Evolutionary conservation across 2,797 vertebrate genomes (phyloP), one percentile per base, ranked within the genome.

Genomic region (Botia kubotai): DNA sequence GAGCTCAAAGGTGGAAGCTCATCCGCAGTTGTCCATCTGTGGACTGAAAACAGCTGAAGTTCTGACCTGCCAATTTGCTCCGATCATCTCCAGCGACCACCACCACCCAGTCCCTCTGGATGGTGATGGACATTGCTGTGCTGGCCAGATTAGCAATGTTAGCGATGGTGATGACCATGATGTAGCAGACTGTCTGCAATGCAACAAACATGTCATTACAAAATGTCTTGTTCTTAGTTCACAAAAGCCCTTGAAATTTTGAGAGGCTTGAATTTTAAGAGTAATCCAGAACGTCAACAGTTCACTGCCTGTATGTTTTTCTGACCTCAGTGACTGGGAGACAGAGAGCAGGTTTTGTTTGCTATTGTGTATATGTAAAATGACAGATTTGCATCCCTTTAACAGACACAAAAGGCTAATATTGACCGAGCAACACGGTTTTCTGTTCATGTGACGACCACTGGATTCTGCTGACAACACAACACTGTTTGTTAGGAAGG

Each of bases 91-190:
- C 97, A 0, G 98, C 97, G 75, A 99, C 97, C 12, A 99, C 98
- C 80, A 99, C 97, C 75, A 99, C 96, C 98, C 98, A 99, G 86
- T 99, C 98, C 88, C 98, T 95, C 91, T 99, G 98, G 92, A 99
- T 99, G 80, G 96, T 97, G 90, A 99, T 99, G 58, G 95, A 91
- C 36, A 94, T 99, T 0, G 98, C 98, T 0, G 98, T 99, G 91
- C 98, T 99, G 87, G 98, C 98, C 84, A 99, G 88, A 91, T 99
- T 99, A 43, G 98, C 98, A 71, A 98, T 95, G 89, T 99, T 99
- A 85, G 97, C 98, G 77, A 98, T 95, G 86, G 93, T 95, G 92
- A 99, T 99, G 86, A 99, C 97, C 90, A 98, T 83, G 53, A 99
- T 95, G 89, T 99, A 99, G 92, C 97, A 99, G 80, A 86, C 52